Percentiles rank a stretch among this genome's conserved stretches.
Conservation (phyloP, 1,140 invertebrate genomes). For the Brachionus sp. region DNA sequence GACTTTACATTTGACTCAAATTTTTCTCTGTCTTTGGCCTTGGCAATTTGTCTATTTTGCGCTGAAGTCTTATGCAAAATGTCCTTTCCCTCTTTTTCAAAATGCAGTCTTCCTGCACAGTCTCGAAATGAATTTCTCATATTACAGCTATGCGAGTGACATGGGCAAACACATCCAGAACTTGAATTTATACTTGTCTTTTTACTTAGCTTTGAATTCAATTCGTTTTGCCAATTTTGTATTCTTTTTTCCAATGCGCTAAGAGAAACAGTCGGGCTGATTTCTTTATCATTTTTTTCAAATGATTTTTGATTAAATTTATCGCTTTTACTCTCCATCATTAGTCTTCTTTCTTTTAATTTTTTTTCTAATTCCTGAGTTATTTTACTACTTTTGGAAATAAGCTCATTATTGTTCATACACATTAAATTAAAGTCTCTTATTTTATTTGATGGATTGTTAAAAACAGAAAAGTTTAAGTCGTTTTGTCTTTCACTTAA, state of each 20-base stretch:
- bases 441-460: neutral
- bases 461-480: neutral
- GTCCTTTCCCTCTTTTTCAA: neutral
- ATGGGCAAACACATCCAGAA: conserved; percentile 37
- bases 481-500: conserved; percentile 14
- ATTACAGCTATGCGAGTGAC: neutral
- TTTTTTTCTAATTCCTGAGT: conserved; percentile 40
- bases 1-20: conserved; percentile 21
- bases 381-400: conserved; percentile 33
- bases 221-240: conserved; percentile 31
- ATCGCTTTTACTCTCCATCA: conserved; percentile 45
- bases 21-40: conserved; percentile 7
- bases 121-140: neutral
- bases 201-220: conserved; percentile 12
- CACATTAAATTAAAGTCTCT: conserved; percentile 9
- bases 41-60: conserved; percentile 29
- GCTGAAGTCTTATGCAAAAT: conserved; percentile 1
- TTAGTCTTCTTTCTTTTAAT: conserved; percentile 31
- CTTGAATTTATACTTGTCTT: neutral
- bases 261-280: neutral
- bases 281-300: neutral
- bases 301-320: neutral
- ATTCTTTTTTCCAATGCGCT: neutral
- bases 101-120: neutral
- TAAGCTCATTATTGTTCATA: conserved; percentile 37